Conservation (phyloP, 64 coral and sea anemone species). For the Stichodactyla mertensii region DNA sequence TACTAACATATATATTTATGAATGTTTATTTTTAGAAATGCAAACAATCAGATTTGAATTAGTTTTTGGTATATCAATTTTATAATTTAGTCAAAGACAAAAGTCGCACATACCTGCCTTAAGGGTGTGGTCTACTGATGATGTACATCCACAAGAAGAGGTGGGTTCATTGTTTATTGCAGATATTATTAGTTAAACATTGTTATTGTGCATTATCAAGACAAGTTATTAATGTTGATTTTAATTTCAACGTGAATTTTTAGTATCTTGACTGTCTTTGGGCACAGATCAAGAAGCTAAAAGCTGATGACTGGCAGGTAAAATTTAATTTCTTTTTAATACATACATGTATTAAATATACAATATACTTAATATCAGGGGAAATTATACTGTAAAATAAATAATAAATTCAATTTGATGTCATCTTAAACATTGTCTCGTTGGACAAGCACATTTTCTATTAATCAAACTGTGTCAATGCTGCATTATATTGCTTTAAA, state of each 20-base stretch:
- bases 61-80: not conserved
- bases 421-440: too few relatives aligned
- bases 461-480: too few relatives aligned
- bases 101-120: constrained; percentile 77
- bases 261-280: constrained; percentile 97
- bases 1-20: too few relatives aligned
- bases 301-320: constrained; percentile 95
- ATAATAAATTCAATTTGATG: too few relatives aligned
- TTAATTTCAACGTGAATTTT: not conserved
- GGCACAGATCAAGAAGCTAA: constrained; percentile 96
- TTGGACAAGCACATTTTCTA: too few relatives aligned
- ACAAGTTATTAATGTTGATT: not conserved
- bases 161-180: not conserved
- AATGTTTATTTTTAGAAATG: too few relatives aligned
- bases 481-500: not conserved
- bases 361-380: too few relatives aligned
- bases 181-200: not conserved
- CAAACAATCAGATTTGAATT: too few relatives aligned
- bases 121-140: constrained; percentile 86
- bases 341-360: too few relatives aligned
- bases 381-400: too few relatives aligned
- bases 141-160: constrained; percentile 93
- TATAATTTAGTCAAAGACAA: constrained; percentile 62
- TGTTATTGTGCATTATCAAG: not conserved
- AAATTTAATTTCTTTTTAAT: not conserved